phyloP scores from a whole-genome alignment of 2,888 invertebrate genomes.

The Phrixothrix hirtus region DNA sequence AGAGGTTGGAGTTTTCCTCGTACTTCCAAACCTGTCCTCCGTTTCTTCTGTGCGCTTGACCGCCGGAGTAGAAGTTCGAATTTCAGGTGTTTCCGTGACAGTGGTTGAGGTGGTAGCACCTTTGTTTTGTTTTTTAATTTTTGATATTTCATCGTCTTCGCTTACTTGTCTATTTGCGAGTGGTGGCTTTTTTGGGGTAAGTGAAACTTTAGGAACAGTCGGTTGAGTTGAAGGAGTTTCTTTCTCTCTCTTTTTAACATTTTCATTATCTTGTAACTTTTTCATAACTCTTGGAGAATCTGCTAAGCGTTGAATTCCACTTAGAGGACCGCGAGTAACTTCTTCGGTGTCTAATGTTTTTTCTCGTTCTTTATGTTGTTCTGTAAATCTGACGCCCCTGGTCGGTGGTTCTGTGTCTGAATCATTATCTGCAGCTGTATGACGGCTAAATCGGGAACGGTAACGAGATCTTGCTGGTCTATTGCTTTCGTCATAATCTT shows the following conservation, averaged over 20 bases:
- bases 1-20: constrained; percentile 68
- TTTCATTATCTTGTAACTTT: constrained; percentile 77
- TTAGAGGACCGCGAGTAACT: constrained; percentile 81
- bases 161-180: constrained; percentile 78
- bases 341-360: constrained; percentile 86
- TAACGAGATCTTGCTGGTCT: constrained; percentile 69
- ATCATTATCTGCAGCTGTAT: constrained; percentile 68
- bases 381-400: constrained; percentile 69
- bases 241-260: constrained; percentile 77
- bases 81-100: constrained; percentile 60
- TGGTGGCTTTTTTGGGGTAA: constrained; percentile 57
- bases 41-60: constrained; percentile 53
- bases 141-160: constrained; percentile 88
- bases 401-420: constrained; percentile 71
- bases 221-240: constrained; percentile 63
- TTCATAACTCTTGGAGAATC: constrained; percentile 90
- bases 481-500: constrained; percentile 70
- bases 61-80: constrained; percentile 53
- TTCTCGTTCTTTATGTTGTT: constrained; percentile 68
- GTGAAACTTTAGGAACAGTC: constrained; percentile 60
- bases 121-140: constrained; percentile 86
- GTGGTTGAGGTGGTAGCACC: constrained; percentile 64
- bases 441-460: constrained; percentile 64
- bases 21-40: constrained; percentile 60
- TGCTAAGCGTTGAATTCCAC: constrained; percentile 84